Base-by-base conservation (phyloP, 2,797 vertebrate species). In the Nasua narica region DNA sequence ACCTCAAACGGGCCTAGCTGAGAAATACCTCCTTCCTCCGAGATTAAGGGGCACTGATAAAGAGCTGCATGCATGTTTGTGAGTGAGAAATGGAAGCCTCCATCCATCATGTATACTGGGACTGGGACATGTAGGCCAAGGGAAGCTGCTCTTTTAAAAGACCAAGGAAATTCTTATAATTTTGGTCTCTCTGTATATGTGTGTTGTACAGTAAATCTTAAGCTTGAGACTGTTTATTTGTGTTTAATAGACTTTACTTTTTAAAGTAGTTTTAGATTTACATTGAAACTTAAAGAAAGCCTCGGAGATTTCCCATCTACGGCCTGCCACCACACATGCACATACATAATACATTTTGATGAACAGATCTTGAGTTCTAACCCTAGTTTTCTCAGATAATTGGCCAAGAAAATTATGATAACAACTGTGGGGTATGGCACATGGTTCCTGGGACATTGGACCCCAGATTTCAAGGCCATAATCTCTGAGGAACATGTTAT, bases 1-100 rank as follows among this genome's bases (percentile, higher is more conserved):
- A 95, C 92, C 95, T 97, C 81, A 21, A 88, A 98, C 98, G 81
- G 65, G 67, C 72, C 93, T 97, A 96, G 89, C 19, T 96, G 94
- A 96, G 77, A 98, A 96, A 97, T 77, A 96, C 87, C 90, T 94
- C 37, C 95, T 98, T 98, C 86, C 96, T 96, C 82, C 76, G 97
- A 98, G 98, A 98, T 97, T 98, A 98, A 97, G 87, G 93, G 81
- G 98, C 91, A 52, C 65, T 96, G 94, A 96, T 96, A 92, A 98
- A 78, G 79, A 84, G 32, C 89, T 91, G 91, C 65, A 87, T 91
- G 92, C 0, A 0, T 97, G 79, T 97, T 98, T 97, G 93, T 95
- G 91, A 95, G 13, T 90, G 86, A 98, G 92, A 91, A 95, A 50
- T 83, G 94, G 94, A 97, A 96, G 97, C 4, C 15, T 79, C 9